phyloP scores from a whole-genome alignment of 2,888 invertebrate genomes.

The Acrobasis consociella region DNA sequence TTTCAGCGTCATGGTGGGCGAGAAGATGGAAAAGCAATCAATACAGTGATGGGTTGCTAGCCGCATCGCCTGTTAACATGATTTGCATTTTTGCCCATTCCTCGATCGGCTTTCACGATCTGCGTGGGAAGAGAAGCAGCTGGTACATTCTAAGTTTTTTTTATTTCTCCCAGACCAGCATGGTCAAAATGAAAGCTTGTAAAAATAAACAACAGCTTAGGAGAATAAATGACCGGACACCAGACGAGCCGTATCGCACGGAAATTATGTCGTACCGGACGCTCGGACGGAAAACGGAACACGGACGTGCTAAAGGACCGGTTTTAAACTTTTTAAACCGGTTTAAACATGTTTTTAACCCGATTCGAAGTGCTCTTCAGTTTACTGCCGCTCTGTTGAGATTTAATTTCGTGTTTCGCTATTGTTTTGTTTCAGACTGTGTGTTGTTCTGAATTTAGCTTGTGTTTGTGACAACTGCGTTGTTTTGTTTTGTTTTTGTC shows the following conservation, averaged over 20 bases:
- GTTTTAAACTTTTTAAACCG: conserved; percentile 10
- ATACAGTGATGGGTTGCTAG: no score
- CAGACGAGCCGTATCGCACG: conserved; percentile 14
- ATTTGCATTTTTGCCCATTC: no score
- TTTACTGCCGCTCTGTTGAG: background rate
- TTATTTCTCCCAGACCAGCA: no score
- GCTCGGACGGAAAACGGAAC: background rate
- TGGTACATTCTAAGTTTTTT: no score
- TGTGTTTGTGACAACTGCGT: background rate
- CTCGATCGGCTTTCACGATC: no score
- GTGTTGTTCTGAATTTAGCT: background rate
- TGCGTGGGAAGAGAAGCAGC: no score
- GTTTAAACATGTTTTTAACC: conserved; percentile 14
- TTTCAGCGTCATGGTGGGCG: no score
- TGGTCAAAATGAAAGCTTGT: no score
- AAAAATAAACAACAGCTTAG: background rate
- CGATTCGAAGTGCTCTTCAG: conserved; percentile 6
- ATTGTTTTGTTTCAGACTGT: background rate
- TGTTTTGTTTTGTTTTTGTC: no score
- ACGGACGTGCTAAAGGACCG: conserved; percentile 17
- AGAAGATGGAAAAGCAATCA: no score
- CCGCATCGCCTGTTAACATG: no score
- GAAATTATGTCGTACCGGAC: conserved; percentile 15
- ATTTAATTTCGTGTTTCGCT: background rate
- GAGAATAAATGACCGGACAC: conserved; percentile 6